phyloP scores from a whole-genome alignment of 2,113 vertebrate genomes.

The Carassius carassius region DNA sequence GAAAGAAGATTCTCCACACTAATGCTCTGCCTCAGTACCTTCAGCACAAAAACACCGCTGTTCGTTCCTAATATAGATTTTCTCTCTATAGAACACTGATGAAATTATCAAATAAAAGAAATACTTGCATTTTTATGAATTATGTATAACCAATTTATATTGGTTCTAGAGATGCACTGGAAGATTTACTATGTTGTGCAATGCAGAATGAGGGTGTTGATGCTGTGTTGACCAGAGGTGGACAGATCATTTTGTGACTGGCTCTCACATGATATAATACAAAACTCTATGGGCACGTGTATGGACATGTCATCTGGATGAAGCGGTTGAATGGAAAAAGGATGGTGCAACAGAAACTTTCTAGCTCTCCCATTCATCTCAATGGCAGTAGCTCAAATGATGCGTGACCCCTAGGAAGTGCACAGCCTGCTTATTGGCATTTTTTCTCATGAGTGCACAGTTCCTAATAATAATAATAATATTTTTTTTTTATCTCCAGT shows the following conservation, averaged over 20 bases:
- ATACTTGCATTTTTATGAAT: background rate
- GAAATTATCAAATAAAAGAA: background rate
- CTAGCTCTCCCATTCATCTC: background rate
- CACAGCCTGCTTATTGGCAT: background rate
- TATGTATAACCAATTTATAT: background rate
- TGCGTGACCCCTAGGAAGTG: background rate
- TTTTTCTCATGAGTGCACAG: background rate
- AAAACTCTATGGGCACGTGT: background rate
- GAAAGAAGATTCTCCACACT: background rate
- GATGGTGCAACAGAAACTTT: background rate
- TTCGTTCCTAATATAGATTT: background rate
- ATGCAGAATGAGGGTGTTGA: background rate
- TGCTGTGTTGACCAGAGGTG: background rate
- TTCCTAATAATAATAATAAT: background rate
- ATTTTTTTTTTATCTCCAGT: background rate
- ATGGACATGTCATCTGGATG: background rate
- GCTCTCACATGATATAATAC: background rate
- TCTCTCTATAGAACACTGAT: background rate
- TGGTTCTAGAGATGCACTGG: background rate
- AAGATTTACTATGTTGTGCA: background rate
- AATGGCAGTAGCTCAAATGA: background rate
- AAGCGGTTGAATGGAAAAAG: background rate
- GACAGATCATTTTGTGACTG: background rate
- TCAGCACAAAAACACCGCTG: background rate
- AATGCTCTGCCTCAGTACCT: background rate